Percentiles rank a stretch among this genome's conserved stretches.
phyloP scores from a whole-genome alignment of 2,113 vertebrate species.

The Poeciliopsis prolifica region DNA sequence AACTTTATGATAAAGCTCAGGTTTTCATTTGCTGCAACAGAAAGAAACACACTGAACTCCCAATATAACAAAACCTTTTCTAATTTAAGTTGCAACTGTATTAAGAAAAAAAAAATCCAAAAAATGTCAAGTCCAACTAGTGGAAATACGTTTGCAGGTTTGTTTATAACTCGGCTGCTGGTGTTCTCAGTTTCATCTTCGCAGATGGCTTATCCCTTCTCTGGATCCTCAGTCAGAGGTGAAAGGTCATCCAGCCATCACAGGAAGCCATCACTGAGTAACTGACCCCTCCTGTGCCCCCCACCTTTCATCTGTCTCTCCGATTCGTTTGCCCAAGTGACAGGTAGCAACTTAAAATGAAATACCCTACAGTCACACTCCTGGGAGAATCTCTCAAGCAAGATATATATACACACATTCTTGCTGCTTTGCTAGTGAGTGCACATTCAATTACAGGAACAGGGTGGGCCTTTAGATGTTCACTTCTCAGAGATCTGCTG shows the following conservation, averaged over 20 bases:
- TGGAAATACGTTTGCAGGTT: slow-evolving; percentile 2
- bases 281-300: slow-evolving; percentile 68
- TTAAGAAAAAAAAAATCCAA: background rate
- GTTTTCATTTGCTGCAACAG: no score
- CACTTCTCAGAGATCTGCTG: slow-evolving; percentile 58
- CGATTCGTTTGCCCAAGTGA: slow-evolving; percentile 77
- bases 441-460: slow-evolving; percentile 74
- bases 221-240: slow-evolving; percentile 61
- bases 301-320: slow-evolving; percentile 78
- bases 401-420: slow-evolving; percentile 47
- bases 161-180: slow-evolving; percentile 30
- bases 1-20: no score
- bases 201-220: slow-evolving; percentile 66
- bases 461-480: slow-evolving; percentile 68
- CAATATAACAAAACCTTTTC: no score
- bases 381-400: slow-evolving; percentile 60
- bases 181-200: slow-evolving; percentile 60
- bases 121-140: slow-evolving; percentile 7
- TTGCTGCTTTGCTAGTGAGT: slow-evolving; percentile 54
- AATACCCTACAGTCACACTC: slow-evolving; percentile 63
- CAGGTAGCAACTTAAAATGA: slow-evolving; percentile 76
- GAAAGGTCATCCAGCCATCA: slow-evolving; percentile 73
- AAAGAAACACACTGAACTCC: no score
- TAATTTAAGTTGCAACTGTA: no score
- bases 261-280: slow-evolving; percentile 71